These are phyloP conservation scores for Liposcelis brunnea DNA, from an alignment of 2,888 invertebrate genomes.

Conservation along the genomic window DNA sequence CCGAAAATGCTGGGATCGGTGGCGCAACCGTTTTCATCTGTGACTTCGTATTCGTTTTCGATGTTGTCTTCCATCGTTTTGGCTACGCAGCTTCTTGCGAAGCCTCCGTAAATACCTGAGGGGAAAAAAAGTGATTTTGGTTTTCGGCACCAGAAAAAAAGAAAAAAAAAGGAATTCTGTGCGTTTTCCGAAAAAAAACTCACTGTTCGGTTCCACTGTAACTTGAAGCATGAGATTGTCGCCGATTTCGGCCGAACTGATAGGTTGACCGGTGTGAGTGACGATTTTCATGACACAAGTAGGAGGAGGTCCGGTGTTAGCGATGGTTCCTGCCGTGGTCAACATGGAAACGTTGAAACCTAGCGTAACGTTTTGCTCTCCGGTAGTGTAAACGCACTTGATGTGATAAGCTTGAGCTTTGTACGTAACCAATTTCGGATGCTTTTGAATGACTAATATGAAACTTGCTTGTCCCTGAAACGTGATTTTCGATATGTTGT, in stretches of 20 bases:
- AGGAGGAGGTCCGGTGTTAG: constrained; percentile 87
- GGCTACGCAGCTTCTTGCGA: constrained; percentile 82
- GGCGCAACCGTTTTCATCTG: constrained; percentile 86
- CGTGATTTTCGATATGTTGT: constrained; percentile 12
- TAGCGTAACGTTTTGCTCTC: constrained; percentile 78
- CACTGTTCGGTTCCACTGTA: constrained; percentile 54
- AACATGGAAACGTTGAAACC: constrained; percentile 93
- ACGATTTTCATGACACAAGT: constrained; percentile 85
- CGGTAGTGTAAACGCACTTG: constrained; percentile 86
- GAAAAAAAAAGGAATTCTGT: not conserved
- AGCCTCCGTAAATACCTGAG: constrained; percentile 78
- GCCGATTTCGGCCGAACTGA: constrained; percentile 81
- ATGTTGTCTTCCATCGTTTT: constrained; percentile 77
- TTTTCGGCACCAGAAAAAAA: not conserved
- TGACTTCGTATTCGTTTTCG: constrained; percentile 82
- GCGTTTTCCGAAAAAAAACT: constrained; percentile 17
- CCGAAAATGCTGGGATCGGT: constrained; percentile 85
- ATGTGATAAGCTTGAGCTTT: constrained; percentile 93
- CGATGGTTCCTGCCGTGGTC: constrained; percentile 87
- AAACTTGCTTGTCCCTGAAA: constrained; percentile 76
- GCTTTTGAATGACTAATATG: constrained; percentile 87
- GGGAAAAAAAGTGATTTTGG: constrained; percentile 15
- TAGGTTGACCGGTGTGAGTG: constrained; percentile 69
- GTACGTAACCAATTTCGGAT: constrained; percentile 86
- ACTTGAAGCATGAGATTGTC: constrained; percentile 75